These are phyloP conservation scores for Vireo griseus DNA, from an alignment of 2,797 vertebrate species.

Conservation along the genomic window DNA sequence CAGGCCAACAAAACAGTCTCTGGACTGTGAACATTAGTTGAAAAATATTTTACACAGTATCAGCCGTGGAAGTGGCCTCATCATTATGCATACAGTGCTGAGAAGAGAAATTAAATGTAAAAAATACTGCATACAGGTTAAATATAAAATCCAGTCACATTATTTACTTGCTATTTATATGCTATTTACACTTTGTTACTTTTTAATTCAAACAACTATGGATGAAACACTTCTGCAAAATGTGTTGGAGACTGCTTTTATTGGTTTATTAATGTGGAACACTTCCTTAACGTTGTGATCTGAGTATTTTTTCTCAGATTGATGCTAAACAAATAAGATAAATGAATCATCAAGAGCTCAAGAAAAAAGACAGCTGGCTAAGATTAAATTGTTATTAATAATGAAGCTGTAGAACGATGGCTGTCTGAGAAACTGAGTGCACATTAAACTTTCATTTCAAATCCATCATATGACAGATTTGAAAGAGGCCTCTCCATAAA, in stretches of 20 bases:
- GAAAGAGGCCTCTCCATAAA: not conserved
- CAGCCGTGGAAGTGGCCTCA: not conserved
- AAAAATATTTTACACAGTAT: not conserved
- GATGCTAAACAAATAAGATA: not conserved
- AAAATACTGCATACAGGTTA: not conserved
- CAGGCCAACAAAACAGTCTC: not conserved
- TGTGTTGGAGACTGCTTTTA: not conserved
- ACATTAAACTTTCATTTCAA: not conserved
- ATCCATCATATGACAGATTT: not conserved
- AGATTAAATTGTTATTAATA: slow-evolving; percentile 8
- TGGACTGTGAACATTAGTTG: not conserved
- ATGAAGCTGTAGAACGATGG: slow-evolving; percentile 18
- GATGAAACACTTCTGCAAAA: not conserved
- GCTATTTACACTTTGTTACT: not conserved
- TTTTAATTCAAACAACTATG: not conserved
- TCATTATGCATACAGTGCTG: not conserved
- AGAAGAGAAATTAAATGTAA: not conserved
- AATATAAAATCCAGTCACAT: not conserved
- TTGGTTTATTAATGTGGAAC: not conserved
- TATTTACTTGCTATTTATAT: not conserved
- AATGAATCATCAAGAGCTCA: not conserved
- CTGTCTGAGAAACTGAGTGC: not conserved
- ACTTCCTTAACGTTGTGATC: not conserved
- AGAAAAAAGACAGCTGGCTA: not conserved
- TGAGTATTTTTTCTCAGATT: not conserved